Conservation (phyloP, 1,140 invertebrate genomes). For the Drosophila truncata region DNA sequence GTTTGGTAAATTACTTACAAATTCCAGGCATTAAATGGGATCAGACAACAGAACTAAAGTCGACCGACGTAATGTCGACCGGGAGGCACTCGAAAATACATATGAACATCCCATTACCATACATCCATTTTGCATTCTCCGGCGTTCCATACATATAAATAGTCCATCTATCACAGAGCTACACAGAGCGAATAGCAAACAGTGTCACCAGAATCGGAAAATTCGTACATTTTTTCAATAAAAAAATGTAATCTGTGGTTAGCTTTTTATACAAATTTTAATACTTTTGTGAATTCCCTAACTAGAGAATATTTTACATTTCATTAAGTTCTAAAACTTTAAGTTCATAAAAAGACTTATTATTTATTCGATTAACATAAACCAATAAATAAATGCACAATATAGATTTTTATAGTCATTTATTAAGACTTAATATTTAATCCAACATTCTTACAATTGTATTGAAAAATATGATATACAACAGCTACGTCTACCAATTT, state of each 20-base stretch:
- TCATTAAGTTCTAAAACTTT: too few species aligned
- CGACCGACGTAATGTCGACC: slow-evolving; percentile 5
- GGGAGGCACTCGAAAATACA: slow-evolving; percentile 43
- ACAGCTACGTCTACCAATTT: background rate
- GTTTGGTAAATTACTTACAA: slow-evolving; percentile 38
- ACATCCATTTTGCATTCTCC: slow-evolving; percentile 17
- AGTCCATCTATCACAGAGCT: slow-evolving; percentile 17
- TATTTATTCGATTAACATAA: too few species aligned
- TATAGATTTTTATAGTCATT: too few species aligned
- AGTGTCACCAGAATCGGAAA: background rate
- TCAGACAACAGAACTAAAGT: slow-evolving; percentile 27
- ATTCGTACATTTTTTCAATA: too few species aligned
- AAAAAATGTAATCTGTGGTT: too few species aligned
- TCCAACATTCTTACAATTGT: too few species aligned
- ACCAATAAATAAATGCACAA: too few species aligned
- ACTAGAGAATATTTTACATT: too few species aligned
- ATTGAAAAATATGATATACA: background rate
- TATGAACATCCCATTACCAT: slow-evolving; percentile 15
- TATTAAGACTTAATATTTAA: too few species aligned
- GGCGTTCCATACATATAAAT: slow-evolving; percentile 11
- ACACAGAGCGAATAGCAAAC: slow-evolving; percentile 3
- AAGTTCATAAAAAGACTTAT: too few species aligned
- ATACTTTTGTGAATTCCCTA: too few species aligned
- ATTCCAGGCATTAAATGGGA: slow-evolving; percentile 52
- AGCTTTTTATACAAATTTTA: too few species aligned